Percentiles rank a stretch among this genome's conserved stretches.
phyloP scores from a whole-genome alignment of 2,113 vertebrate species.

The Callocephalon fimbriatum region DNA sequence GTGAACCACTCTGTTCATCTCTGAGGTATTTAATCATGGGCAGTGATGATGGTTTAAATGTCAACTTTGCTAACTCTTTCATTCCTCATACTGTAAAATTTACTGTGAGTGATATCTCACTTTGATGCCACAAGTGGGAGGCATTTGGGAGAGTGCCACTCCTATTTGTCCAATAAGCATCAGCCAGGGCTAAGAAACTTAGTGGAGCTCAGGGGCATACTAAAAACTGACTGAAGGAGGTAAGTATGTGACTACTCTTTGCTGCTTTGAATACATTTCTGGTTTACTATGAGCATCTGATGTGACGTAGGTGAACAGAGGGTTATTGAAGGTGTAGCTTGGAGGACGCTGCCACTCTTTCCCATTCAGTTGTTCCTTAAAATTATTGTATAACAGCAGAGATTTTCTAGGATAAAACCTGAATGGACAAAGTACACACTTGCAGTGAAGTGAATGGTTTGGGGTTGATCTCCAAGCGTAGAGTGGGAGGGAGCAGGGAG shows the following conservation, averaged over 20 bases:
- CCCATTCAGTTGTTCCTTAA: background rate
- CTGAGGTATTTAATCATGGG: constrained; percentile 56
- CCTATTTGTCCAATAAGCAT: constrained; percentile 18
- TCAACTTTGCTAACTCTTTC: constrained; percentile 66
- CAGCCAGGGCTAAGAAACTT: constrained; percentile 1
- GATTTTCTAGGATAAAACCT: background rate
- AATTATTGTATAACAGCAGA: background rate
- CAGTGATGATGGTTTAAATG: constrained; percentile 63
- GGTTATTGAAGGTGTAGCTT: background rate
- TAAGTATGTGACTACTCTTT: background rate
- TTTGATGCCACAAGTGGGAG: constrained; percentile 61
- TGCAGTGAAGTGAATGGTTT: background rate
- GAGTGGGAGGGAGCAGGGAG: background rate
- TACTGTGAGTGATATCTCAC: constrained; percentile 46
- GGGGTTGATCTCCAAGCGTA: background rate
- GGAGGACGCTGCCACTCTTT: background rate
- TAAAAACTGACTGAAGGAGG: background rate
- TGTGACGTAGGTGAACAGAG: background rate
- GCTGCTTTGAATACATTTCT: background rate
- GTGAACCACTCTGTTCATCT: constrained; percentile 16
- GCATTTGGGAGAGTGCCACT: constrained; percentile 43
- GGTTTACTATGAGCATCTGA: background rate
- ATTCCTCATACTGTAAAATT: constrained; percentile 57
- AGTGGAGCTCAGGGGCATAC: background rate
- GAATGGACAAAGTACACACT: rapidly evolving